Percentiles rank a stretch among this genome's conserved stretches.
Evolutionary conservation across 2,113 vertebrate species (phyloP).

Genomic region (Blennius ocellaris): DNA sequence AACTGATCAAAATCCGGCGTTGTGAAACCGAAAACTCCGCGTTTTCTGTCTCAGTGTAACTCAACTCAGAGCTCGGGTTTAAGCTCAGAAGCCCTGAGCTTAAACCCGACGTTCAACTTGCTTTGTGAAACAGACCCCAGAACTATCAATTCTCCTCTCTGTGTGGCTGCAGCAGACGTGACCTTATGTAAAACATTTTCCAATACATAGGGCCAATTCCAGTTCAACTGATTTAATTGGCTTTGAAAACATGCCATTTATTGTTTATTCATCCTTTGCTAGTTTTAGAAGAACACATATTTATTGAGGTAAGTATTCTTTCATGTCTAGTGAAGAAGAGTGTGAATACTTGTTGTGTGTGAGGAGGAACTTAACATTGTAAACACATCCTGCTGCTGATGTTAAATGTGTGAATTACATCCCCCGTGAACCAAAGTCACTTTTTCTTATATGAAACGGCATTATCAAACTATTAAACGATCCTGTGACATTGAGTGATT

Average conservation of each 20-base stretch:
- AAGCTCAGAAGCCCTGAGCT: too few relatives aligned
- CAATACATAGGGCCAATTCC: too few relatives aligned
- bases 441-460: not conserved
- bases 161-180: too few relatives aligned
- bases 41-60: too few relatives aligned
- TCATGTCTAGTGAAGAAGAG: not conserved
- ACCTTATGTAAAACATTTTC: too few relatives aligned
- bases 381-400: slow-evolving; percentile 14
- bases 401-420: slow-evolving; percentile 1
- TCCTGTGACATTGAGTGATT: slow-evolving; percentile 9
- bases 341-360: not conserved
- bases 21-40: too few relatives aligned
- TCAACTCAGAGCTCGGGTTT: too few relatives aligned
- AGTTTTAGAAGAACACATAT: not conserved
- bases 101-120: too few relatives aligned
- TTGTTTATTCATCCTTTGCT: not conserved
- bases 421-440: not conserved
- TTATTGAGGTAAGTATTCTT: not conserved
- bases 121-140: too few relatives aligned
- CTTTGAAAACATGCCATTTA: not conserved
- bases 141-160: too few relatives aligned
- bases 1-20: too few relatives aligned
- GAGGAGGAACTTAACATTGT: not conserved
- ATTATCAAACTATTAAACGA: slow-evolving; percentile 20
- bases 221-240: too few relatives aligned